These are phyloP conservation scores for Rhombomys opimus DNA, from an alignment of 2,113 vertebrate species.

Conservation along the genomic window DNA sequence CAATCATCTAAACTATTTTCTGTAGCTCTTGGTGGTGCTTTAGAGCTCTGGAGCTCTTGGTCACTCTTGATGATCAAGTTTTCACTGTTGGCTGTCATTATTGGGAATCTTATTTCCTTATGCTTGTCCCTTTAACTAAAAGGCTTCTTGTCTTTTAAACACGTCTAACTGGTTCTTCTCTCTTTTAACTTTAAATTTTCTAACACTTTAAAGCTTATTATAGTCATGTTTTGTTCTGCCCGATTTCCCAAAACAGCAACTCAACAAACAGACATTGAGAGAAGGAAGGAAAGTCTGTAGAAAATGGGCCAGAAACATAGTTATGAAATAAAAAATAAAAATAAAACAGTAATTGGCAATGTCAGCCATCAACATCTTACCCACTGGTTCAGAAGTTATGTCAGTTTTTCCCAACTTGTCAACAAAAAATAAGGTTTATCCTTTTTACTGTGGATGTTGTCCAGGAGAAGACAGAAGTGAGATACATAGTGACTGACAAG, in stretches of 20 bases:
- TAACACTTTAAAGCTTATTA: background rate
- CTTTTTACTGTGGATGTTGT: background rate
- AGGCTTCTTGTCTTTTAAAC: background rate
- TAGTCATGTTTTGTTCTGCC: background rate
- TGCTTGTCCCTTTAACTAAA: background rate
- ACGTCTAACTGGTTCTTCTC: background rate
- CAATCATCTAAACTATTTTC: background rate
- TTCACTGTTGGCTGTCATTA: background rate
- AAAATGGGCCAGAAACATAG: background rate
- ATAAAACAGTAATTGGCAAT: background rate
- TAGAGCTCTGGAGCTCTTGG: background rate
- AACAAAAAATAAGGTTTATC: background rate
- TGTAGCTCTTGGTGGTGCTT: background rate
- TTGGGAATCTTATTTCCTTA: background rate
- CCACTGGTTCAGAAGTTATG: background rate
- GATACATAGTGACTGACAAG: background rate
- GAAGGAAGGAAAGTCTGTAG: background rate
- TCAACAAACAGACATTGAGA: background rate
- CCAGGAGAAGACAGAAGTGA: background rate
- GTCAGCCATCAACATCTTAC: background rate
- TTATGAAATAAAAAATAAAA: background rate
- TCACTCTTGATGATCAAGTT: background rate
- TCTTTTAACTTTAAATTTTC: background rate
- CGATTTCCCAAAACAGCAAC: background rate
- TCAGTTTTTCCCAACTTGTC: background rate